A percentile compares a stretch with the other conserved stretches of the same genome.
These are phyloP conservation scores for Neosalanx taihuensis DNA, from an alignment of 2,797 vertebrate species.

Conservation along the genomic window DNA sequence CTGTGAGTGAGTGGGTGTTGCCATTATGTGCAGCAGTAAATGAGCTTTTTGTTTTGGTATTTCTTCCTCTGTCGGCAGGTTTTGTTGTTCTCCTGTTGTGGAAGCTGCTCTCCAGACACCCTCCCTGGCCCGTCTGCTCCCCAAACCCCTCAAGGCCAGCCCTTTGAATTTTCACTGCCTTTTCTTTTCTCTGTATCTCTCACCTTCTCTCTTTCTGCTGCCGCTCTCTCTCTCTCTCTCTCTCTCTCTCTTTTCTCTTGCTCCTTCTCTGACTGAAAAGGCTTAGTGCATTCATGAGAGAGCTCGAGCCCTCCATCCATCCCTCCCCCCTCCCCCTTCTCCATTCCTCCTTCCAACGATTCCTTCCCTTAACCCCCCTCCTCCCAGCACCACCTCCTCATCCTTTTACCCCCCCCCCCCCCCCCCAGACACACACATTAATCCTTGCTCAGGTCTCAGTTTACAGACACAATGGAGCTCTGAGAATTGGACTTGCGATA, in stretches of 20 bases:
- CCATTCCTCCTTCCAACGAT: slow-evolving; percentile 9
- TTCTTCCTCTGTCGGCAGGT: slow-evolving; percentile 5
- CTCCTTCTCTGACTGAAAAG: slow-evolving; percentile 55
- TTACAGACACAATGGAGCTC: slow-evolving; percentile 75
- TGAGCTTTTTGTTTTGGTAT: slow-evolving; percentile 26
- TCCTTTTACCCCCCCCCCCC: background rate
- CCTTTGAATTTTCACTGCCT: slow-evolving; percentile 33
- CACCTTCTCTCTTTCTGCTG: slow-evolving; percentile 8
- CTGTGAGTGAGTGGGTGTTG: slow-evolving; percentile 22
- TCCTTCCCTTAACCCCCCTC: slow-evolving; percentile 24
- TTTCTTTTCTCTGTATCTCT: slow-evolving; percentile 16
- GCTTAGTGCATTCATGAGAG: slow-evolving; percentile 62
- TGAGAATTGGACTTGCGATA: slow-evolving; percentile 77
- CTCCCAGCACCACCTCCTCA: background rate
- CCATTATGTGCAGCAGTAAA: slow-evolving; percentile 44
- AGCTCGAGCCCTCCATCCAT: slow-evolving; percentile 48
- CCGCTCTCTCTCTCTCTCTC: slow-evolving; percentile 5
- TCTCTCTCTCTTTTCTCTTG: no score
- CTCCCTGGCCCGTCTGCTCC: slow-evolving; percentile 35
- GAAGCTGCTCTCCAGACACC: slow-evolving; percentile 40
- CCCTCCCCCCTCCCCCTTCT: slow-evolving; percentile 24
- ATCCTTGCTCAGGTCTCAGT: slow-evolving; percentile 70
- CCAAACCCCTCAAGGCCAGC: slow-evolving; percentile 39
- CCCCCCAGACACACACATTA: slow-evolving; percentile 61
- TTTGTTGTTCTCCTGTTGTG: slow-evolving; percentile 28